Conservation (phyloP, 2,113 vertebrate genomes). For the Acrocephalus kingi region DNA sequence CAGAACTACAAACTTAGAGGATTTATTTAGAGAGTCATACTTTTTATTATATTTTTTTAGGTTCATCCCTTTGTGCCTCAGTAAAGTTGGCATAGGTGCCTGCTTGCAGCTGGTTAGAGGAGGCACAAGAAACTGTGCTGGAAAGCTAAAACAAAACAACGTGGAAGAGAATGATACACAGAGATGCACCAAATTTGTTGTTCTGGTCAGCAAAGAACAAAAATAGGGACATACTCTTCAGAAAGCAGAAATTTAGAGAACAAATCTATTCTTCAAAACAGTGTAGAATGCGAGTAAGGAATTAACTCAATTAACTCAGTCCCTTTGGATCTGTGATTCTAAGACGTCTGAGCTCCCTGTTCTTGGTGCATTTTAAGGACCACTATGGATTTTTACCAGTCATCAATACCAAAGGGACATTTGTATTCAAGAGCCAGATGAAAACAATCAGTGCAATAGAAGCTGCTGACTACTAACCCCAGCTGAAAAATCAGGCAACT, state of each 20-base stretch:
- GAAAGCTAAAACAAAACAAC: background rate
- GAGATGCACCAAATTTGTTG: background rate
- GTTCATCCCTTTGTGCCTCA: background rate
- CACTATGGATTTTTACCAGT: background rate
- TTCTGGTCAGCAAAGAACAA: background rate
- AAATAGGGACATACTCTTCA: background rate
- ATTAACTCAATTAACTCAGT: accelerated
- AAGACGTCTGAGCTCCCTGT: background rate
- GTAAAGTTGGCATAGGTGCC: background rate
- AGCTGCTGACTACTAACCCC: background rate
- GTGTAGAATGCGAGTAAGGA: background rate
- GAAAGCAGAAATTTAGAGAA: background rate
- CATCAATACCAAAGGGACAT: background rate
- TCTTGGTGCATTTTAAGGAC: background rate
- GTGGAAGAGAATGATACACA: background rate
- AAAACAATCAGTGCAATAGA: background rate
- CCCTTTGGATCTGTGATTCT: background rate
- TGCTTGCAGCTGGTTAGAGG: background rate
- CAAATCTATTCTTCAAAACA: background rate
- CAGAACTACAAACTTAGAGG: background rate
- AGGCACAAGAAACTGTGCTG: background rate
- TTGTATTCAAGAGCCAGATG: background rate
- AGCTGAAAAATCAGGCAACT: background rate
- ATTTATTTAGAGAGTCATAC: background rate
- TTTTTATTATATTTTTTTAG: background rate